Percentiles rank a stretch among this genome's conserved stretches.
Evolutionary conservation across 2,888 invertebrate species (phyloP).

Genomic region (Mimumesa dahlbomi): DNA sequence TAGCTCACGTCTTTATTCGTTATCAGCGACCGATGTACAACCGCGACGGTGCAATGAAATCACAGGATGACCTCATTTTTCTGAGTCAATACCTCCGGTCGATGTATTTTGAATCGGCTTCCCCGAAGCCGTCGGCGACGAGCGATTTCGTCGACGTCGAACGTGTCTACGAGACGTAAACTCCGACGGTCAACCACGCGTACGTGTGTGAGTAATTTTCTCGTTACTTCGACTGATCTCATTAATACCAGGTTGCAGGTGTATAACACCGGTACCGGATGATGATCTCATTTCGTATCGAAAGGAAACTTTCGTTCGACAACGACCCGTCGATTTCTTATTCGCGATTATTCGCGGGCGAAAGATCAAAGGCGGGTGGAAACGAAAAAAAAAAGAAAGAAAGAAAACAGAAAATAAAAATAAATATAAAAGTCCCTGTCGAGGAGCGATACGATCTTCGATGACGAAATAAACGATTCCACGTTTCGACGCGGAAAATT

Average conservation of each 20-base stretch:
- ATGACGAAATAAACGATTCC: background rate
- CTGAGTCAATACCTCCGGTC: slow-evolving; percentile 59
- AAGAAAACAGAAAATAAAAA: too few species aligned
- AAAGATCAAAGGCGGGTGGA: too few species aligned
- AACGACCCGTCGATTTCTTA: too few species aligned
- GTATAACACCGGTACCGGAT: too few species aligned
- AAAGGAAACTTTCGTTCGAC: too few species aligned
- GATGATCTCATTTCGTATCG: background rate
- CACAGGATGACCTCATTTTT: slow-evolving; percentile 62
- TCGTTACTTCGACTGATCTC: too few species aligned
- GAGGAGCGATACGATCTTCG: too few species aligned
- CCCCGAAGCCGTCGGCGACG: slow-evolving; percentile 42
- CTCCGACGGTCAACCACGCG: slow-evolving; percentile 46
- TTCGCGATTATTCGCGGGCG: too few species aligned
- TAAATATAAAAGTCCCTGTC: too few species aligned
- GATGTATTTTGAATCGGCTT: slow-evolving; percentile 48
- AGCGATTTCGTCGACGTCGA: slow-evolving; percentile 40
- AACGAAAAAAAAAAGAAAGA: background rate
- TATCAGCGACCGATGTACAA: slow-evolving; percentile 58
- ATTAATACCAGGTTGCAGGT: too few species aligned
- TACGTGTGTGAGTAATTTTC: too few species aligned
- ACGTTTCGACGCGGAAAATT: background rate
- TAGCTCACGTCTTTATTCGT: slow-evolving; percentile 53
- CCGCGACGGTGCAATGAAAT: slow-evolving; percentile 55
- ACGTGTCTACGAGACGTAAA: slow-evolving; percentile 65